Evolutionary conservation across 2,888 invertebrate species (phyloP).

Genomic region (Lamellibrachia columna): DNA sequence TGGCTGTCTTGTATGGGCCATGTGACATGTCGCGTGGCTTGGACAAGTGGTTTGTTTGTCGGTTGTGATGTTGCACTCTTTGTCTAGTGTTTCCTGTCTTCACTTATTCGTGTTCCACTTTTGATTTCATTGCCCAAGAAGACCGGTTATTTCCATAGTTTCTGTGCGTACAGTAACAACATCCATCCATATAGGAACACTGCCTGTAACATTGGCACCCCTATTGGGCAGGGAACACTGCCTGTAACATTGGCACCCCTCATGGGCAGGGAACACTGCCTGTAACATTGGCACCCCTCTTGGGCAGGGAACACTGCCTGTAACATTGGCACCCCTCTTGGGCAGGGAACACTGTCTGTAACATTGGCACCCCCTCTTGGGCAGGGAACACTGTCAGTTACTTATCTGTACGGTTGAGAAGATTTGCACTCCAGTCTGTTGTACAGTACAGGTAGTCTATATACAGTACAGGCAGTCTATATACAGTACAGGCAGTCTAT

Average conservation of each 20-base stretch:
- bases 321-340: background rate
- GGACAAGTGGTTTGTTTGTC: background rate
- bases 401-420: background rate
- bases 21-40: background rate
- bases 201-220: background rate
- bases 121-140: background rate
- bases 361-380: background rate
- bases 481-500: no score
- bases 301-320: background rate
- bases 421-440: no score
- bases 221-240: background rate
- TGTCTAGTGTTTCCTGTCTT: background rate
- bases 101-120: background rate
- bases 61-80: background rate
- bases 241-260: background rate
- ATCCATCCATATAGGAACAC: background rate
- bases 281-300: background rate
- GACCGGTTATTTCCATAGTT: background rate
- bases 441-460: no score
- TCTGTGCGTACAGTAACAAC: background rate
- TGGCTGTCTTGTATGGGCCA: background rate
- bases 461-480: no score
- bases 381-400: background rate
- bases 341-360: background rate
- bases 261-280: background rate